phyloP scores from a whole-genome alignment of 2,888 invertebrate genomes.

The Chalcis sispes region DNA sequence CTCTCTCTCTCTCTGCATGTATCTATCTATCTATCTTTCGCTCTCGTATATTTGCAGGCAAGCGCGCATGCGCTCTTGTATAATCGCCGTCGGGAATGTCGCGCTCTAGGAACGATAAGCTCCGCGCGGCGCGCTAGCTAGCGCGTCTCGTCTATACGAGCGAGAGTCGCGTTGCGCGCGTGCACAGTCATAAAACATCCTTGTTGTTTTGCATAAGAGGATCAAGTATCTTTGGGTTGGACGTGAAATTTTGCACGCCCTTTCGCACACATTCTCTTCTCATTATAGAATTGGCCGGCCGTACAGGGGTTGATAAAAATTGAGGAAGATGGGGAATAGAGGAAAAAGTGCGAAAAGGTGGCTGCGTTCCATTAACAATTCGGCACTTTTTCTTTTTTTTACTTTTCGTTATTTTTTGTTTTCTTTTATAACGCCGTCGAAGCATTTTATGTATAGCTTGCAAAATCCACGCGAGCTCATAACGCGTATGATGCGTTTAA shows the following conservation, averaged over 20 bases:
- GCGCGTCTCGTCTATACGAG: background rate
- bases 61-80: background rate
- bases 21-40: too few relatives aligned
- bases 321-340: background rate
- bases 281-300: slow-evolving; percentile 1
- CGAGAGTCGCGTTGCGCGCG: background rate
- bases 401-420: too few relatives aligned
- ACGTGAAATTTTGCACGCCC: slow-evolving; percentile 10
- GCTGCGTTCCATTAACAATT: slow-evolving; percentile 40
- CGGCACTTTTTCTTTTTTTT: slow-evolving; percentile 45
- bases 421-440: too few relatives aligned
- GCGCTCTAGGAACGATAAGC: slow-evolving; percentile 32
- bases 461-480: too few relatives aligned
- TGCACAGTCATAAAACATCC: slow-evolving; percentile 29
- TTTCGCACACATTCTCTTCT: background rate
- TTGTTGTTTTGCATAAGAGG: slow-evolving; percentile 52
- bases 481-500: too few relatives aligned
- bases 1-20: background rate
- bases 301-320: slow-evolving; percentile 1
- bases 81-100: slow-evolving; percentile 33
- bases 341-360: background rate
- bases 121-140: background rate
- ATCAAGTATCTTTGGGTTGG: slow-evolving; percentile 41
- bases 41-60: too few relatives aligned
- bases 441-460: too few relatives aligned